Conservation (phyloP, 2,797 vertebrate genomes). For the Decapterus maruadsi region DNA sequence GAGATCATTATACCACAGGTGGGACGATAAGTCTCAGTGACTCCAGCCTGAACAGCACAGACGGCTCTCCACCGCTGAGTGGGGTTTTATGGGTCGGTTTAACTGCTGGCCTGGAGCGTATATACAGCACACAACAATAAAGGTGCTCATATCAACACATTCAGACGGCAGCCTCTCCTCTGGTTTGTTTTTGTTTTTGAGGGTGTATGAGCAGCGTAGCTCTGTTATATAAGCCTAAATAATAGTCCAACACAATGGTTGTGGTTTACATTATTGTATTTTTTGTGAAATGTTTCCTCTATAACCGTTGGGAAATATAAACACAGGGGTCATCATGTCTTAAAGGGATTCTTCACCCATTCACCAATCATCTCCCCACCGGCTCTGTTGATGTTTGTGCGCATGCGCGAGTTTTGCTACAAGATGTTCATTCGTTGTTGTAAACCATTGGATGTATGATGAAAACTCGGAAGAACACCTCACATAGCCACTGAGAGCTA, state of each 20-base stretch:
- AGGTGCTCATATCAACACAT: constrained; percentile 15
- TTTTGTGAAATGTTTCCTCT: too few relatives aligned
- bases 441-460: too few relatives aligned
- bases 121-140: constrained; percentile 2
- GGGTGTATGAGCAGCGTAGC: too few relatives aligned
- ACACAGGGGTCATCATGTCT: too few relatives aligned
- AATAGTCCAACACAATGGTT: neutral
- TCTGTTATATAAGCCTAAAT: neutral
- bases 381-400: too few relatives aligned
- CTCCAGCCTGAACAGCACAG: constrained; percentile 22
- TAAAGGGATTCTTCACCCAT: too few relatives aligned
- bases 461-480: too few relatives aligned
- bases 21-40: constrained; percentile 40
- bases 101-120: constrained; percentile 43
- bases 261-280: neutral
- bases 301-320: too few relatives aligned
- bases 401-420: too few relatives aligned
- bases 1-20: constrained; percentile 58
- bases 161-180: neutral
- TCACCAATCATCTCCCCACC: too few relatives aligned
- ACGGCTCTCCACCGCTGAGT: constrained; percentile 5
- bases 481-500: too few relatives aligned
- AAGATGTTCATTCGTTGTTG: too few relatives aligned
- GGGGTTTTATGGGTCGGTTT: constrained; percentile 51
- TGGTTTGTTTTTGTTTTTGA: neutral